Evolutionary conservation across 2,113 vertebrate genomes (phyloP).

Genomic region (Pogona vitticeps): DNA sequence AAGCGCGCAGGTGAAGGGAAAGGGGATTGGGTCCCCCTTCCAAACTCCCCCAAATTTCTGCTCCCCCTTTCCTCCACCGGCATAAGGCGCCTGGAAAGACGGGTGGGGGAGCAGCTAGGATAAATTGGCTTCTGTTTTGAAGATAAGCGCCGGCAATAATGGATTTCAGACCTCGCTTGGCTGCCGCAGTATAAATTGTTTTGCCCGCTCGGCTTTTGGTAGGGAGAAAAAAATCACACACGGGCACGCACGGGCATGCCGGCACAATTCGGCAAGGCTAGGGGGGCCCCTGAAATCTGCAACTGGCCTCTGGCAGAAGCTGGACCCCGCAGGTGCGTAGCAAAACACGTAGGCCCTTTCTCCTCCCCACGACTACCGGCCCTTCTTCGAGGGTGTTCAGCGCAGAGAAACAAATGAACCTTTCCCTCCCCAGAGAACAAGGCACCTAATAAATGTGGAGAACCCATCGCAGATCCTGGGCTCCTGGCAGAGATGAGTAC

Average conservation of each 20-base stretch:
- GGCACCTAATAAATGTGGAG: background rate
- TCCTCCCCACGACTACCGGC: background rate
- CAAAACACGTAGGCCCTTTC: slow-evolving; percentile 12
- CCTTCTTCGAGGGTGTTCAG: slow-evolving; percentile 19
- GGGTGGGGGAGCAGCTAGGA: background rate
- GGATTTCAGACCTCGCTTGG: slow-evolving; percentile 33
- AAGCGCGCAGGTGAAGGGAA: background rate
- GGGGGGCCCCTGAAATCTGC: slow-evolving; percentile 5
- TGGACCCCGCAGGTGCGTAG: background rate
- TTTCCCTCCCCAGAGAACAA: slow-evolving; percentile 4
- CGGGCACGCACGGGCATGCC: background rate
- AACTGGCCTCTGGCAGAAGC: background rate
- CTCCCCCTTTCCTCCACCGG: background rate
- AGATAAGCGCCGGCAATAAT: slow-evolving; percentile 30
- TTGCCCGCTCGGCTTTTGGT: slow-evolving; percentile 26
- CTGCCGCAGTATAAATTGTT: slow-evolving; percentile 34
- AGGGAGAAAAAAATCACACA: slow-evolving; percentile 1
- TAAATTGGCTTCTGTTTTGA: slow-evolving; percentile 25
- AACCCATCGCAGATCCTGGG: no score
- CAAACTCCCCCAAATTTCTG: background rate
- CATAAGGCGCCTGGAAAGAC: background rate
- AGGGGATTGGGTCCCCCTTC: no score
- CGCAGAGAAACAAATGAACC: slow-evolving; percentile 12
- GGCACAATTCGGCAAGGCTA: background rate
- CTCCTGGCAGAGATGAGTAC: no score